phyloP scores from a whole-genome alignment of 1,140 invertebrate species.

The Pseudomyrmex pallidus region DNA sequence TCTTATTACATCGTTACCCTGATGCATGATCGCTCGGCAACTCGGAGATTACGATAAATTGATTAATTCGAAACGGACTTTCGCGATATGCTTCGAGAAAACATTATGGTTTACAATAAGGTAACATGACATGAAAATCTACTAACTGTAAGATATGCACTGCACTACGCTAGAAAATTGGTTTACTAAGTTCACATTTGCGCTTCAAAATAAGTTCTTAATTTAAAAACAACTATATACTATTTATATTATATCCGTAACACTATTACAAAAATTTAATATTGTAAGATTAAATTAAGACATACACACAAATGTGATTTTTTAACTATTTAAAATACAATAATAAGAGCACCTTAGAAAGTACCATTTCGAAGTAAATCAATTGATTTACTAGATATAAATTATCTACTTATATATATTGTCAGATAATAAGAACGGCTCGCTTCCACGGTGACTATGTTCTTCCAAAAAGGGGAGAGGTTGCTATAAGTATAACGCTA shows the following conservation, averaged over 20 bases:
- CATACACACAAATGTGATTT: background rate
- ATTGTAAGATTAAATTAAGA: background rate
- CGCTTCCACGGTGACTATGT: constrained; percentile 65
- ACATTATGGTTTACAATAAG: background rate
- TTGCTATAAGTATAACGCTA: constrained; percentile 57
- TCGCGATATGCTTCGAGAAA: background rate
- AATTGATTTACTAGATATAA: constrained; percentile 63
- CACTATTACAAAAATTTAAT: background rate
- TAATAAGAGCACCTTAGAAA: background rate
- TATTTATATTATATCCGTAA: background rate
- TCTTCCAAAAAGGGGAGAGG: constrained; percentile 64
- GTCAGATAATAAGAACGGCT: constrained; percentile 68
- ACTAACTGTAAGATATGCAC: background rate
- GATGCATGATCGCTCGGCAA: constrained; percentile 52
- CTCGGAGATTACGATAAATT: constrained; percentile 31
- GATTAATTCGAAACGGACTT: constrained; percentile 32
- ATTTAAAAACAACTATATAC: background rate
- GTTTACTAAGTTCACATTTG: background rate
- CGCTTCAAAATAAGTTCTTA: background rate
- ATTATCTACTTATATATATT: constrained; percentile 72
- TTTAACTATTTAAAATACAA: background rate
- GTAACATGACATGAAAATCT: background rate
- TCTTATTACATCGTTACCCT: constrained; percentile 12
- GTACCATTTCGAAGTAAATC: constrained; percentile 39
- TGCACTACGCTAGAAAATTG: background rate